These are phyloP conservation scores for Spongilla lacustris DNA, from an alignment of 37 sponge, comb jelly and placozoan genomes.

Conservation along the genomic window DNA sequence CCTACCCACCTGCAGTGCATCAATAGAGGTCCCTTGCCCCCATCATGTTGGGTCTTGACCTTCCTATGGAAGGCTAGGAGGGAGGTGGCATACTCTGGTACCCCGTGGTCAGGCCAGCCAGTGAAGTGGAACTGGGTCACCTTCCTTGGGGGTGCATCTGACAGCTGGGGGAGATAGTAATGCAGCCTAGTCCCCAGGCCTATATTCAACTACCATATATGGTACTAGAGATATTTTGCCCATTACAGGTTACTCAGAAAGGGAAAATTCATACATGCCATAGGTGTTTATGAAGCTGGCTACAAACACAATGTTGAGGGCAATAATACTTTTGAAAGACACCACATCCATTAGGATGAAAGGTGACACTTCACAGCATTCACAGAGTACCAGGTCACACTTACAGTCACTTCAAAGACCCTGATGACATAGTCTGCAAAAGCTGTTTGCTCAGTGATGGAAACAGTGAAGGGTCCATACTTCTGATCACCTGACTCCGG, in stretches of 20 bases:
- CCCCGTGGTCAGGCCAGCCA: conserved; percentile 25
- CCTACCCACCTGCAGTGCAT: not conserved
- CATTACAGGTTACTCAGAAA: too few species aligned
- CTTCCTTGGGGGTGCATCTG: not conserved
- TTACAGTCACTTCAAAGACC: conserved; percentile 19
- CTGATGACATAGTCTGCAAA: conserved; percentile 63
- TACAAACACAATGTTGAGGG: too few species aligned
- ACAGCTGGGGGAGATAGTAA: too few species aligned
- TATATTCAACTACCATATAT: too few species aligned
- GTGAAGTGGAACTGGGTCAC: conserved; percentile 39
- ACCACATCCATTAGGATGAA: not conserved
- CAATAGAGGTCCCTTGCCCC: not conserved
- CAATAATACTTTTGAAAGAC: too few species aligned
- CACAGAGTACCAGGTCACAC: not conserved
- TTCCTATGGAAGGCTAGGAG: not conserved
- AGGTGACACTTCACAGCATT: too few species aligned
- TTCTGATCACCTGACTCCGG: conserved; percentile 23
- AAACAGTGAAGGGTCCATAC: conserved; percentile 59
- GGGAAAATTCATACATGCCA: too few species aligned
- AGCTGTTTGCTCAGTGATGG: conserved; percentile 34
- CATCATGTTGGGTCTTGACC: not conserved
- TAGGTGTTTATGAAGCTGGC: too few species aligned
- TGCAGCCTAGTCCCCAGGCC: too few species aligned
- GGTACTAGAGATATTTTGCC: too few species aligned
- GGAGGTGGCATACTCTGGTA: conserved; percentile 1